A percentile compares a stretch with the other conserved stretches of the same genome.
Evolutionary conservation across 2,888 invertebrate species (phyloP).

Genomic region (Macrosiphum euphorbiae): DNA sequence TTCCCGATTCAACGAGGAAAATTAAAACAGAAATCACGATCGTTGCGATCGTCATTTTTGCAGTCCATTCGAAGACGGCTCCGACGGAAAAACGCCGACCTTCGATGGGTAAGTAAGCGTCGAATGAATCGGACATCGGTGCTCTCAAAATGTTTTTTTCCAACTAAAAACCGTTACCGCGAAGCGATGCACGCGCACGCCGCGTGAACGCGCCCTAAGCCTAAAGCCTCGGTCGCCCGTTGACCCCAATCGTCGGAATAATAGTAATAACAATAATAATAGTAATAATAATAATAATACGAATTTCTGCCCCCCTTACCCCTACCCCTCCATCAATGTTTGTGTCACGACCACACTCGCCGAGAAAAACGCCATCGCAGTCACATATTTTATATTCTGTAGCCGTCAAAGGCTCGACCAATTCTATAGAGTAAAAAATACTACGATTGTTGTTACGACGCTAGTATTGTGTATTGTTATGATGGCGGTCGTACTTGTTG

Average conservation of each 20-base stretch:
- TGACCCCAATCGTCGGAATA: neutral
- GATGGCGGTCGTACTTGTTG: neutral
- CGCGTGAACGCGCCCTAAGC: constrained; percentile 39
- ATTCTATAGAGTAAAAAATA: neutral
- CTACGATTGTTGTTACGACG: neutral
- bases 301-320: neutral
- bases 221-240: neutral
- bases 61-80: neutral
- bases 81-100: neutral
- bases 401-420: neutral
- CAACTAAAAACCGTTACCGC: neutral
- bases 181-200: neutral
- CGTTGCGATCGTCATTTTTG: neutral
- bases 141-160: neutral
- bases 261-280: neutral
- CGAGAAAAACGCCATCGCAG: neutral
- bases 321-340: neutral
- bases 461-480: neutral
- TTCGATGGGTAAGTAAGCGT: neutral
- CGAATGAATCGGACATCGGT: neutral
- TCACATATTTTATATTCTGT: neutral
- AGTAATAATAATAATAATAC: too few relatives aligned
- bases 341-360: neutral
- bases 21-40: neutral
- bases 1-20: neutral